Conservation (phyloP, 35 echinoderm and acorn worm genomes). For the Heliocidaris tuberculata region DNA sequence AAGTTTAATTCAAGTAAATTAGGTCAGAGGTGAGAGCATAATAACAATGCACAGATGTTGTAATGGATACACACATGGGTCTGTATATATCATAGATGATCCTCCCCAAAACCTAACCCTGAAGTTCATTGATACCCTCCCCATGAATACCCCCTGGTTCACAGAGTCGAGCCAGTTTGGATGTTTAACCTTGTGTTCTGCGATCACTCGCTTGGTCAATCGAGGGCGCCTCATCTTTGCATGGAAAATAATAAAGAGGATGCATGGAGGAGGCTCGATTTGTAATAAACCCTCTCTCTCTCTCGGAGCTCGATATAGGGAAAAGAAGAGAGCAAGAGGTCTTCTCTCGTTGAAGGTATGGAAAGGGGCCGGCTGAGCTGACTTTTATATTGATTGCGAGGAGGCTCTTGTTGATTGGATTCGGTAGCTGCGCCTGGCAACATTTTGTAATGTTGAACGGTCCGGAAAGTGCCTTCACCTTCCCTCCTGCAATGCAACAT, state of each 20-base stretch:
- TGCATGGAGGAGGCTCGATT: neutral
- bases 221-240: neutral
- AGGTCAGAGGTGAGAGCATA: too few relatives aligned
- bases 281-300: neutral
- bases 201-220: neutral
- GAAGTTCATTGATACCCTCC: neutral
- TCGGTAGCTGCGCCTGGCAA: neutral
- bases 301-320: neutral
- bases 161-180: neutral
- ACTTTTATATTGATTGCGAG: conserved; percentile 12
- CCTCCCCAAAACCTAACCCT: neutral
- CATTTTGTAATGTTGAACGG: neutral
- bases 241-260: conserved; percentile 11
- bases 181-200: neutral
- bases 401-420: neutral
- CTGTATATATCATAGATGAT: neutral
- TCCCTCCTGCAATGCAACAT: neutral
- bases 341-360: neutral
- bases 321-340: neutral
- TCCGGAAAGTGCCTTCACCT: neutral
- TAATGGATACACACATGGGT: too few relatives aligned
- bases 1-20: too few relatives aligned
- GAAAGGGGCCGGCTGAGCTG: neutral
- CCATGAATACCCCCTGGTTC: neutral
- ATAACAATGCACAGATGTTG: too few relatives aligned